Evolutionary conservation across 2,797 vertebrate species (phyloP), one percentile per base, ranked within the genome.

Genomic region (Neostethus bicornis): DNA sequence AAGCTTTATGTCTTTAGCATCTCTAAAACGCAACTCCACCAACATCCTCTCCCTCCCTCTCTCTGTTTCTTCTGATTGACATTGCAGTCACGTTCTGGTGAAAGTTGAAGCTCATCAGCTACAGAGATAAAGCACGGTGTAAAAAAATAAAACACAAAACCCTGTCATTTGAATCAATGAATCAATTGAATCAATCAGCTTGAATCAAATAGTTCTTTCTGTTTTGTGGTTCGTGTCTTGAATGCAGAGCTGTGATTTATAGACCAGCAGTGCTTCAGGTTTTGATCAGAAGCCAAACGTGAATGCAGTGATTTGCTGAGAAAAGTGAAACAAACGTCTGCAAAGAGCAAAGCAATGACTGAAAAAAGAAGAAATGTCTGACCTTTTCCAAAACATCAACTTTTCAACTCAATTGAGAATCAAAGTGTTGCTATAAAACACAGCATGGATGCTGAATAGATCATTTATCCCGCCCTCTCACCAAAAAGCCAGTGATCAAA

Each of bases 71-170:
- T 6, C 23, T 16, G 53, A 83, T 92, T 90, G 86, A 86, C 69
- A 92, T 90, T 85, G 80, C 85, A 51, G 83, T 90, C 91, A 92
- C 91, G 91, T 93, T 77, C 73, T 34, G 69, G 54, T 77, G 83
- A 90, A 92, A 93, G 90, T 91, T 92, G 82, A 90, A 70, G 81
- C 85, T 90, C 65, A 77, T 75, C 73, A 81, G 56, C 21, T 60
- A 39, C 70, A 80, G 64, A 77, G 73, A 62, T 26, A 67, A n/a
- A n/a, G 77, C 66, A 76, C 47, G 66, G 64, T 72, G 69, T 61
- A 24, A 67, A 61, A 65, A 63, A 78, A 76, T 62, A 66, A 11
- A 11, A 10, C 29, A 29, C 11, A 29, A 29, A 29, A 29, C 4
- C 31, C 57, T 16, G 68, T 43, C 48, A 38, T 39, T 79, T 66